Evolutionary conservation across 2,797 vertebrate species (phyloP).

Genomic region (Sparidentex hasta): DNA sequence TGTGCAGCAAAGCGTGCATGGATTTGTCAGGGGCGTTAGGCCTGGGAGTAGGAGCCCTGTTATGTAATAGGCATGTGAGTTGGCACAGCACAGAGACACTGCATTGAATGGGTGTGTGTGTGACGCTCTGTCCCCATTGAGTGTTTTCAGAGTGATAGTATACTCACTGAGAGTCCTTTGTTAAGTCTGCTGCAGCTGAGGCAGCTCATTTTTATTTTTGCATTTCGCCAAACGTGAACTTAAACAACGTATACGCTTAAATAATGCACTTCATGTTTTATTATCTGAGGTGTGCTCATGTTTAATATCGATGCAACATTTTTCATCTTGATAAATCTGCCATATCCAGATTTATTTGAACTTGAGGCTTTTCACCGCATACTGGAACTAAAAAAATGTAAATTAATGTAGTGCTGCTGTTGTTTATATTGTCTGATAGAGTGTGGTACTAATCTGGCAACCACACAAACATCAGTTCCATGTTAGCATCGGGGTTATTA

Average conservation of each 20-base stretch:
- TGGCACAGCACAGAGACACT: constrained; percentile 77
- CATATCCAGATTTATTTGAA: background rate
- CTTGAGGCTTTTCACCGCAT: background rate
- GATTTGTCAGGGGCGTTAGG: constrained; percentile 76
- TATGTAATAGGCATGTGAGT: constrained; percentile 85
- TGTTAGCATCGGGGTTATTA: background rate
- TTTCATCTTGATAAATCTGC: background rate
- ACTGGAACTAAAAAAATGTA: background rate
- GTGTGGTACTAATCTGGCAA: background rate
- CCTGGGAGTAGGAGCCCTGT: constrained; percentile 79
- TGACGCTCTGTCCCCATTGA: constrained; percentile 75
- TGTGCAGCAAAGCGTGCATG: constrained; percentile 81
- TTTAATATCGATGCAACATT: constrained; percentile 6
- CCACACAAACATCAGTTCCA: background rate
- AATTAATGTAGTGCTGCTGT: background rate
- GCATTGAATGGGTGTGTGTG: constrained; percentile 76
- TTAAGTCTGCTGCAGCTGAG: constrained; percentile 66
- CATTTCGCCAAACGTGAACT: constrained; percentile 21
- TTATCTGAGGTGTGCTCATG: background rate
- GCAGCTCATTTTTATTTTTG: constrained; percentile 52
- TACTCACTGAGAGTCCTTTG: constrained; percentile 68
- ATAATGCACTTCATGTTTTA: background rate
- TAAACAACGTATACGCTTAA: background rate
- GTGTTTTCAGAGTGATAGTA: constrained; percentile 71
- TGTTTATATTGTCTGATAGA: background rate